A percentile compares a stretch with the other conserved stretches of the same genome.
These are phyloP conservation scores for Silurus glanis DNA, from an alignment of 2,113 vertebrate genomes.

Conservation along the genomic window DNA sequence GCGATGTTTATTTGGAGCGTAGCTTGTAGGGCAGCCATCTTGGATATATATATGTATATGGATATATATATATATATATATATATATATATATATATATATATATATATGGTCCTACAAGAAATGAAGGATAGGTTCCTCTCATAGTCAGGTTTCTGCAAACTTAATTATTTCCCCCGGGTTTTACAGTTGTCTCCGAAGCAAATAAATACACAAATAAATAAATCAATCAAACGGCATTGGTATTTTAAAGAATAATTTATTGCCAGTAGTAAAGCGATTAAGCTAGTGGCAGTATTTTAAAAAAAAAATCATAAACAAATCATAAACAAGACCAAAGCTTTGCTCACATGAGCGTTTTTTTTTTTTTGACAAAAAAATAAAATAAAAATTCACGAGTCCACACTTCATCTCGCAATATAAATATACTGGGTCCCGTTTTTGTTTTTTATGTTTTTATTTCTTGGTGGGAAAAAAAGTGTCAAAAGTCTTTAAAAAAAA, in stretches of 20 bases:
- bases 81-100: too few species aligned
- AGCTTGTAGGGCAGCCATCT: too few species aligned
- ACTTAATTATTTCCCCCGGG: too few species aligned
- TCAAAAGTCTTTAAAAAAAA: constrained; percentile 76
- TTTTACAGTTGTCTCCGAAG: too few species aligned
- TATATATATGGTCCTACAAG: too few species aligned
- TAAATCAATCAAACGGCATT: background rate
- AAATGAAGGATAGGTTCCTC: too few species aligned
- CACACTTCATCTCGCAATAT: constrained; percentile 88
- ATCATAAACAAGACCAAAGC: constrained; percentile 95
- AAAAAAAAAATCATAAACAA: constrained; percentile 61
- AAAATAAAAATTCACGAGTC: constrained; percentile 81
- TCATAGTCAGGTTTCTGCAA: too few species aligned
- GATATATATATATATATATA: too few species aligned
- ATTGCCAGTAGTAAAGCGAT: constrained; percentile 99
- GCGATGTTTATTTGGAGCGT: too few species aligned
- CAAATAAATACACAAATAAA: background rate
- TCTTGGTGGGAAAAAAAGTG: constrained; percentile 88
- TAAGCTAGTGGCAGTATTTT: constrained; percentile 95
- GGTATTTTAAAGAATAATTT: constrained; percentile 98
- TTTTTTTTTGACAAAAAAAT: constrained; percentile 54
- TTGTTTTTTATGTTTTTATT: constrained; percentile 67
- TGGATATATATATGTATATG: too few species aligned
- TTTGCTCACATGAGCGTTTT: constrained; percentile 91
- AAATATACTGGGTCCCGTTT: constrained; percentile 89